Conservation (phyloP, 2,888 invertebrate species). For the Amphimallon solstitiale region DNA sequence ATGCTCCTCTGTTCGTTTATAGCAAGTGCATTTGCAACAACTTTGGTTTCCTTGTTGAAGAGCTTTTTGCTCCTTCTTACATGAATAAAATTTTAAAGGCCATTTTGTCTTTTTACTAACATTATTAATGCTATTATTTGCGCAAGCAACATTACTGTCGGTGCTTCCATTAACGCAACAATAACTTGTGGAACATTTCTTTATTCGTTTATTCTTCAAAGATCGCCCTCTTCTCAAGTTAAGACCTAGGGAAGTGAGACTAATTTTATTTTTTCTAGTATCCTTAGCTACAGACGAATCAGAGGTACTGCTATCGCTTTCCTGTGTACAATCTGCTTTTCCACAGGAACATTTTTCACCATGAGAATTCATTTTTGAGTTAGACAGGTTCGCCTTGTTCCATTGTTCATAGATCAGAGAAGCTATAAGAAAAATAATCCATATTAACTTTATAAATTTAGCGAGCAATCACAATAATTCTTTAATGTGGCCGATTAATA, state of each 20-base stretch:
- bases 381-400: too few relatives aligned
- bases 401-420: too few relatives aligned
- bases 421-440: too few relatives aligned
- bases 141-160: neutral
- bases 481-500: too few relatives aligned
- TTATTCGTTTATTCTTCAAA: slow-evolving; percentile 53
- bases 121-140: slow-evolving; percentile 23
- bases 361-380: slow-evolving; percentile 18
- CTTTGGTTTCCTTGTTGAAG: slow-evolving; percentile 48
- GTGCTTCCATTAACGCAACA: neutral
- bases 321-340: slow-evolving; percentile 50
- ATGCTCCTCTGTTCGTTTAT: slow-evolving; percentile 54
- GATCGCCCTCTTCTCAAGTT: slow-evolving; percentile 57
- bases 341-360: slow-evolving; percentile 57
- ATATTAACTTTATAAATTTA: slow-evolving; percentile 2
- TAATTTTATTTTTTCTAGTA: slow-evolving; percentile 51
- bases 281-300: slow-evolving; percentile 49
- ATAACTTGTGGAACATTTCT: slow-evolving; percentile 43
- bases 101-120: slow-evolving; percentile 58
- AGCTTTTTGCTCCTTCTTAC: slow-evolving; percentile 56
- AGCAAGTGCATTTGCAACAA: slow-evolving; percentile 60
- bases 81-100: slow-evolving; percentile 59
- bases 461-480: too few relatives aligned
- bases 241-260: slow-evolving; percentile 53
- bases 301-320: slow-evolving; percentile 52